phyloP scores from a whole-genome alignment of 2,797 vertebrate genomes.

The Cyclura pinguis region DNA sequence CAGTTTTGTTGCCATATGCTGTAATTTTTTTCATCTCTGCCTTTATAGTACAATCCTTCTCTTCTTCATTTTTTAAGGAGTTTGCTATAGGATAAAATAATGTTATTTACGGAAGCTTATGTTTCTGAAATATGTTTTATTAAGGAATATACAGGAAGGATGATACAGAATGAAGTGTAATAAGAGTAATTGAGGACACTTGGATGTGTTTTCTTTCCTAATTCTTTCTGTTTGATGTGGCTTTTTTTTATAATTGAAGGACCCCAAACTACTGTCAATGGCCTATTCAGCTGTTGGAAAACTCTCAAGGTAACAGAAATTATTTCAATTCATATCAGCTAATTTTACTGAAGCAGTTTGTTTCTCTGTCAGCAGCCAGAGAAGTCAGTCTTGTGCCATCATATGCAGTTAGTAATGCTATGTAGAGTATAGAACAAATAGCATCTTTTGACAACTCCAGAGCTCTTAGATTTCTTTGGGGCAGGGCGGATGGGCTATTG shows the following conservation, averaged over 20 bases:
- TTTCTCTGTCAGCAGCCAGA: conserved; percentile 37
- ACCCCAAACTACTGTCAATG: conserved; percentile 93
- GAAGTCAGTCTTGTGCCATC: background rate
- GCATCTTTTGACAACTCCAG: conserved; percentile 24
- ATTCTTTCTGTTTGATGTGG: conserved; percentile 49
- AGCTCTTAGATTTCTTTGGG: background rate
- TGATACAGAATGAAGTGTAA: conserved; percentile 45
- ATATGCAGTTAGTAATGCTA: background rate
- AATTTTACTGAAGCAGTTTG: conserved; percentile 51
- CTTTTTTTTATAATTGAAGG: conserved; percentile 81
- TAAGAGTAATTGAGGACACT: conserved; percentile 39
- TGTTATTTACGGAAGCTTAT: conserved; percentile 14
- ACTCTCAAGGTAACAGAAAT: conserved; percentile 89
- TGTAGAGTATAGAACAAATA: background rate
- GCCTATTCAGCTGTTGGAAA: conserved; percentile 98
- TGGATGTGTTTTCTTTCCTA: conserved; percentile 45
- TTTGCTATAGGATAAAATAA: background rate
- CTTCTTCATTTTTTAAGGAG: background rate
- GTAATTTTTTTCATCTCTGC: conserved; percentile 12
- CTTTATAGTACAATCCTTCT: background rate
- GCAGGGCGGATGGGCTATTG: conserved; percentile 6
- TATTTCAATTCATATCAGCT: conserved; percentile 47
- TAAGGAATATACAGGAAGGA: background rate
- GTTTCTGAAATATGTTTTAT: background rate
- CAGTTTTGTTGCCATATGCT: conserved; percentile 3